phyloP scores from a whole-genome alignment of 2,888 invertebrate species.

The Calliscelio sp. region DNA sequence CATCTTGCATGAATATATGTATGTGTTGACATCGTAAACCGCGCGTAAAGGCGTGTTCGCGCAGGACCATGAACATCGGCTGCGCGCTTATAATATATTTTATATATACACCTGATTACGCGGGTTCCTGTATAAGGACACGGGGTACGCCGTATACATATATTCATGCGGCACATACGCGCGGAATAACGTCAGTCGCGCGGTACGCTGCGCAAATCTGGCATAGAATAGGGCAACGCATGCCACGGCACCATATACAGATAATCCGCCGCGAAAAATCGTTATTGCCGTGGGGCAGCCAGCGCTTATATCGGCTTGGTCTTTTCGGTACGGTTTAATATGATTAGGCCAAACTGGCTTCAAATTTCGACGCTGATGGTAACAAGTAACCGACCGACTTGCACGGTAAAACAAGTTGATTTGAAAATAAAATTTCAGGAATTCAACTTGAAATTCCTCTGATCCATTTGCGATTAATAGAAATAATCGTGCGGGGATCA shows the following conservation, averaged over 20 bases:
- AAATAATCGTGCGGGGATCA: too few relatives aligned
- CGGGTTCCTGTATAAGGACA: conserved; percentile 72
- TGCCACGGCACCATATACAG: conserved; percentile 68
- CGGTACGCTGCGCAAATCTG: conserved; percentile 59
- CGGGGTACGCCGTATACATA: conserved; percentile 72
- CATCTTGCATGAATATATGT: conserved; percentile 69
- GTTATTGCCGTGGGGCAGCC: conserved; percentile 27
- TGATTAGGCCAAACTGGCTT: conserved; percentile 27
- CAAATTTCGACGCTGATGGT: too few relatives aligned
- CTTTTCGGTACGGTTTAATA: neutral
- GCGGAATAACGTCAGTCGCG: conserved; percentile 66
- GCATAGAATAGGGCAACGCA: conserved; percentile 69
- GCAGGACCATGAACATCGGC: conserved; percentile 69
- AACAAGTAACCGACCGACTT: too few relatives aligned
- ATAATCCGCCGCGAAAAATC: conserved; percentile 54
- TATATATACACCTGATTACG: conserved; percentile 75
- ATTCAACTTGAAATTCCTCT: too few relatives aligned
- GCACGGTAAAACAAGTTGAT: too few relatives aligned
- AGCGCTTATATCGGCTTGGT: neutral
- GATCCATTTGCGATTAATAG: too few relatives aligned
- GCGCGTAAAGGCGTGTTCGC: conserved; percentile 75
- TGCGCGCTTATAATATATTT: conserved; percentile 70
- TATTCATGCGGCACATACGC: conserved; percentile 71
- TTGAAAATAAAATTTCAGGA: too few relatives aligned
- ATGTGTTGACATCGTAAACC: conserved; percentile 75